These are phyloP conservation scores for Deroptyus accipitrinus DNA, from an alignment of 2,113 vertebrate genomes.

Conservation along the genomic window DNA sequence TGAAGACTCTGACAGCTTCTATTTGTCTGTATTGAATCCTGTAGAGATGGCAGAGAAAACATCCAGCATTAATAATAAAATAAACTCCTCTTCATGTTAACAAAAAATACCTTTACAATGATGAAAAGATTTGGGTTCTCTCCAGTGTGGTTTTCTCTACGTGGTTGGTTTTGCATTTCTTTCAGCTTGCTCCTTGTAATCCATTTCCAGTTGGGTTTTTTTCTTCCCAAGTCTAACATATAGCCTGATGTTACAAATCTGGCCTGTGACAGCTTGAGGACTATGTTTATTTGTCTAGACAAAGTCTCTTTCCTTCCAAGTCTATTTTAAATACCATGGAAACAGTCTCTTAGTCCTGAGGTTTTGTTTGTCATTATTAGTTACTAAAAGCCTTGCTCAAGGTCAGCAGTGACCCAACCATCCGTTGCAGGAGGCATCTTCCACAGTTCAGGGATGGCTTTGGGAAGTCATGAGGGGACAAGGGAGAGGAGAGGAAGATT, in stretches of 20 bases:
- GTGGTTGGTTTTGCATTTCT: not conserved
- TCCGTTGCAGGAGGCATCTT: not conserved
- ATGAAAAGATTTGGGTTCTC: not conserved
- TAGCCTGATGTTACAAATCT: not conserved
- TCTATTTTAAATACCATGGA: constrained; percentile 9
- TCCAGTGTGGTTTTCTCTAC: constrained; percentile 20
- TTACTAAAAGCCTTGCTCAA: not conserved
- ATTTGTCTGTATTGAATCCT: not conserved
- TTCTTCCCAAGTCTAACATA: not conserved
- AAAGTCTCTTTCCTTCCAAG: constrained; percentile 19
- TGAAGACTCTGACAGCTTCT: not conserved
- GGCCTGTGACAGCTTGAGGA: not conserved
- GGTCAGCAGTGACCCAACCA: not conserved
- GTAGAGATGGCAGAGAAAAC: not conserved
- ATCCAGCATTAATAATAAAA: not conserved
- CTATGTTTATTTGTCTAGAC: constrained; percentile 18
- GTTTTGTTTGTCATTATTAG: not conserved
- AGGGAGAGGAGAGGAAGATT: not conserved
- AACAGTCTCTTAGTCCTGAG: not conserved
- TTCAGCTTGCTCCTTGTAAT: not conserved
- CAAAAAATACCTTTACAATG: not conserved
- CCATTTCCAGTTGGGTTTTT: not conserved
- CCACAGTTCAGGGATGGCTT: not conserved
- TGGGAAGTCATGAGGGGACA: not conserved
- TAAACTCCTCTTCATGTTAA: not conserved